Base-by-base conservation (phyloP, 2,797 vertebrate species). In the Pterois miles region DNA sequence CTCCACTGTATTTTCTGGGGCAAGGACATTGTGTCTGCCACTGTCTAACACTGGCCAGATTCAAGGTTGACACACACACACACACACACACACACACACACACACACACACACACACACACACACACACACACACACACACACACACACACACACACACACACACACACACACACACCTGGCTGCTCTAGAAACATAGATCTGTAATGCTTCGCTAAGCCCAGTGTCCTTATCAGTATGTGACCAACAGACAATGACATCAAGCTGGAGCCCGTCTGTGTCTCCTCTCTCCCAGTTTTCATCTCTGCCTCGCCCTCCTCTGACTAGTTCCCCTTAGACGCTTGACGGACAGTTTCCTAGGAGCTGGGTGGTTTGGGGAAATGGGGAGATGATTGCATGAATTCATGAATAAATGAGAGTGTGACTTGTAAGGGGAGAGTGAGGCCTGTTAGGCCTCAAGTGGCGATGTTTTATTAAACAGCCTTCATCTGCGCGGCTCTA, bases 391-490 rank as follows among this genome's bases (percentile, higher is more conserved):
- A 93, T 94, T 94, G 91, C 89, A 92, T 91, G 92, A 93, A 93
- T 93, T 91, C 90, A 94, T 94, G 86, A 93, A 94, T 92, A 93
- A 93, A 93, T 92, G 91, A 92, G 84, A 78, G 63, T 86, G 80
- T 82, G 86, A 86, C 88, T 90, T 90, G 86, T 88, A 89, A 88
- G 65, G 81, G 80, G 82, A 76, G 90, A 82, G 83, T 85, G 86
- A 89, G 77, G 83, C 86, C 88, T 89, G 90, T 91, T 87, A 86
- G 88, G 92, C 85, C 84, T 92, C 86, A 87, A 92, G 92, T 89
- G 87, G 82, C 52, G 4, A 93, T 95, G 93, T 95, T 95, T 95
- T 93, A 95, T 95, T 94, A 90, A 95, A 90, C 88, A 91, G 89
- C 65, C 87, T 86, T 91, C 87, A 81, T 90, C 88, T 89, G 81